phyloP scores from a whole-genome alignment of 1,140 invertebrate species.

The Pseudomyrmex pallidus region DNA sequence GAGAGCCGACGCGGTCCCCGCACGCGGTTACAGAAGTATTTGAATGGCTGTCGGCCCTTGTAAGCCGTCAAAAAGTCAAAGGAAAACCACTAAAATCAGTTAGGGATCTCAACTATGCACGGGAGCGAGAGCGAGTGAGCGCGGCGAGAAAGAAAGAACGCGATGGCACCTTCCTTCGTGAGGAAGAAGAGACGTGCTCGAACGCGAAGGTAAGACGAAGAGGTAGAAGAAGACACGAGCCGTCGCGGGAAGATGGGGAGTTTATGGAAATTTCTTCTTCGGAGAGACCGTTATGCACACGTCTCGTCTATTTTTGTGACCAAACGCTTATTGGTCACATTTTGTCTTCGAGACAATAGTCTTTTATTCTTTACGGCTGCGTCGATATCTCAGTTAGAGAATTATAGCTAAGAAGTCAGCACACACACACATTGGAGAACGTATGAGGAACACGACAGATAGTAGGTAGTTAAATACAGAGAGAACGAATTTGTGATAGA shows the following conservation, averaged over 20 bases:
- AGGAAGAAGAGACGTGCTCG: slow-evolving; percentile 59
- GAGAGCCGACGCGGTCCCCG: slow-evolving; percentile 76
- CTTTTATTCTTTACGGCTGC: slow-evolving; percentile 56
- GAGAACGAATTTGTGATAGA: not conserved
- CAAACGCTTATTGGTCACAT: slow-evolving; percentile 68
- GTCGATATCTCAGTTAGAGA: slow-evolving; percentile 66
- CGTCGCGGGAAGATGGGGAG: slow-evolving; percentile 68
- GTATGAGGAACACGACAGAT: not conserved
- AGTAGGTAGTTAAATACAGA: not conserved
- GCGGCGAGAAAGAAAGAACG: slow-evolving; percentile 3
- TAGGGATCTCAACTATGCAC: slow-evolving; percentile 85
- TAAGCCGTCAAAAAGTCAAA: slow-evolving; percentile 86
- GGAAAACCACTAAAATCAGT: slow-evolving; percentile 85
- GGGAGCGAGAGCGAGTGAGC: slow-evolving; percentile 63
- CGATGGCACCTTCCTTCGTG: slow-evolving; percentile 52
- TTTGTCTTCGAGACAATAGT: slow-evolving; percentile 71
- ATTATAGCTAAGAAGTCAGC: slow-evolving; percentile 58
- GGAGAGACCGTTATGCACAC: slow-evolving; percentile 70
- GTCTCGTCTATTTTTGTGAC: slow-evolving; percentile 68
- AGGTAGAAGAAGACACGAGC: slow-evolving; percentile 53
- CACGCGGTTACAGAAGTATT: slow-evolving; percentile 84
- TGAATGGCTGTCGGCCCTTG: slow-evolving; percentile 84
- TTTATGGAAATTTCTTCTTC: slow-evolving; percentile 80
- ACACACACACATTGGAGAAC: slow-evolving; percentile 18
- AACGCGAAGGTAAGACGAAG: slow-evolving; percentile 32